These are phyloP conservation scores for Drosophila auraria DNA, from an alignment of 1,140 invertebrate species.

Conservation along the genomic window DNA sequence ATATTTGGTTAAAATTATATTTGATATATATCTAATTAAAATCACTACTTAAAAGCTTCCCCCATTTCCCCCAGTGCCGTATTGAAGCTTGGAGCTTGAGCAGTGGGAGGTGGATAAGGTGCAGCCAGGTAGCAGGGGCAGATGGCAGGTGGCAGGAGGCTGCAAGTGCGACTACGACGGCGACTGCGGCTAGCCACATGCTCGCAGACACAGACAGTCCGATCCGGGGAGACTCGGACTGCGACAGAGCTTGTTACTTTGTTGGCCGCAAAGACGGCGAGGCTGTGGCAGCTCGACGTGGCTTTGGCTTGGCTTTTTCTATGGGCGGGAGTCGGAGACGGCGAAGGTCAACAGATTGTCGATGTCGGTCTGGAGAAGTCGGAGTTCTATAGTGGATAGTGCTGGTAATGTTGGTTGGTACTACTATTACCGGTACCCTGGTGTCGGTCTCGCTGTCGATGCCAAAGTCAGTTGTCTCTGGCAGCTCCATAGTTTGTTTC, in stretches of 20 bases:
- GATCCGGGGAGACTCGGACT: slow-evolving; percentile 30
- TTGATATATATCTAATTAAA: too few species aligned
- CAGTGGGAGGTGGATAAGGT: slow-evolving; percentile 5
- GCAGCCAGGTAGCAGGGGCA: slow-evolving; percentile 22
- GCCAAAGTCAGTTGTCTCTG: slow-evolving; percentile 29
- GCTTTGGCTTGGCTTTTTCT: slow-evolving; percentile 51
- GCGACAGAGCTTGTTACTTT: slow-evolving; percentile 51
- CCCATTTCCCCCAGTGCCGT: neutral
- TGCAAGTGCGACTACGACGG: slow-evolving; percentile 19
- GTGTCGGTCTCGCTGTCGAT: slow-evolving; percentile 30
- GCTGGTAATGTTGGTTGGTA: slow-evolving; percentile 13
- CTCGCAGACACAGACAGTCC: slow-evolving; percentile 26
- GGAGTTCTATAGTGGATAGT: slow-evolving; percentile 15
- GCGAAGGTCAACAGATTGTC: slow-evolving; percentile 83
- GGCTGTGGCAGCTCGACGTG: slow-evolving; percentile 28
- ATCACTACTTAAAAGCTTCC: neutral
- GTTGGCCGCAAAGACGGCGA: slow-evolving; percentile 46
- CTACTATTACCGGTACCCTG: slow-evolving; percentile 7
- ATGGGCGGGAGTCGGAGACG: slow-evolving; percentile 78
- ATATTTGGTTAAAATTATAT: too few species aligned
- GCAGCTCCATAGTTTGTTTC: neutral
- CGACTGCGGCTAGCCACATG: slow-evolving; percentile 46
- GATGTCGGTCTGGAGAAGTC: slow-evolving; percentile 52
- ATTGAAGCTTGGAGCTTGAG: slow-evolving; percentile 17
- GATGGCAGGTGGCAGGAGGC: slow-evolving; percentile 24